These are phyloP conservation scores for Quadroppia sp. DNA, from an alignment of 2,888 invertebrate species.

Conservation along the genomic window DNA sequence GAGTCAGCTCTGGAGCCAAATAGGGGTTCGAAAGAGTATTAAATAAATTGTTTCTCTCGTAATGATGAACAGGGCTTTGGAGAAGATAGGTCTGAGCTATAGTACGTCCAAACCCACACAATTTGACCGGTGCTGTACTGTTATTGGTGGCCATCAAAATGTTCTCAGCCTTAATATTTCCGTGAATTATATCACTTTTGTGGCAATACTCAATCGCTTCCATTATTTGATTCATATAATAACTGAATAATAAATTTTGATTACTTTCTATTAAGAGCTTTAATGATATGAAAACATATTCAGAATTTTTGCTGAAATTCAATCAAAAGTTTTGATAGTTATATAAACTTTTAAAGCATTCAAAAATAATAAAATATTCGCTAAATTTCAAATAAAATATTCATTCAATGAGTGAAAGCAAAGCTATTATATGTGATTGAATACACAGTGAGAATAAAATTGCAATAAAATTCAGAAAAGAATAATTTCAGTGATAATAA, in stretches of 20 bases:
- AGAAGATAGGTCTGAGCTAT: background rate
- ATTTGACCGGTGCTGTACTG: conserved; percentile 95
- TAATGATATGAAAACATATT: background rate
- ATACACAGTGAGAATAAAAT: too few species aligned
- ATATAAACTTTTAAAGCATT: too few species aligned
- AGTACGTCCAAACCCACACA: conserved; percentile 80
- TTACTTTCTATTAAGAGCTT: background rate
- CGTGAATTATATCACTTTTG: conserved; percentile 94
- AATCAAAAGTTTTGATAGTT: too few species aligned
- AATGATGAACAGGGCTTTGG: background rate
- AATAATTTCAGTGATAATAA: too few species aligned
- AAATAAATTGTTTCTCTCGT: conserved; percentile 5
- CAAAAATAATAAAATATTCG: too few species aligned
- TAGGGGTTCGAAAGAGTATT: conserved; percentile 61
- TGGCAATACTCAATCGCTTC: conserved; percentile 97
- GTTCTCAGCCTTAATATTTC: conserved; percentile 96
- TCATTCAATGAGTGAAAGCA: too few species aligned
- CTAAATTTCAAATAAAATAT: too few species aligned
- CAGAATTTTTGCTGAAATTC: too few species aligned
- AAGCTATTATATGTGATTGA: too few species aligned
- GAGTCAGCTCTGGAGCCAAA: conserved; percentile 97
- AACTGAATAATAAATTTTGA: conserved; percentile 61
- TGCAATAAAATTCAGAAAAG: too few species aligned
- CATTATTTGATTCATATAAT: conserved; percentile 97
- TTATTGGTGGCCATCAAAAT: conserved; percentile 91